Evolutionary conservation across 2,797 vertebrate genomes (phyloP), one percentile per base, ranked within the genome.

Genomic region (Lophius americanus): DNA sequence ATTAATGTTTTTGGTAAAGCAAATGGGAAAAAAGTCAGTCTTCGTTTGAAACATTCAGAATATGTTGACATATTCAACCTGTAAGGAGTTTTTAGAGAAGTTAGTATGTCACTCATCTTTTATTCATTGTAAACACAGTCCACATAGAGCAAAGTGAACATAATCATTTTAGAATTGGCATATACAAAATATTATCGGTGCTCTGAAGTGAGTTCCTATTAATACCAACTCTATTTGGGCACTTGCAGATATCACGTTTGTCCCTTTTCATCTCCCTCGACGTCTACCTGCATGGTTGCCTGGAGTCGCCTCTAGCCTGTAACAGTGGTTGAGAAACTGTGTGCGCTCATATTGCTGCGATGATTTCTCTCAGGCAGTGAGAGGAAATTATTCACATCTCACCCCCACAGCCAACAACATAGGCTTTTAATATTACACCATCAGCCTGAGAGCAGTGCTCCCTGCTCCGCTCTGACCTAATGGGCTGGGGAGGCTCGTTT

Each of bases 381-480:
- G 81, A 57, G 65, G 64, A 84, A 74, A 83, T 73, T 81, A 85
- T 88, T 87, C 74, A 83, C 81, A 84, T 84, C 80, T 90, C 82
- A 68, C 64, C 53, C 63, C 68, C 80, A 64, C 83, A 51, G 63
- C 52, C 59, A 64, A 73, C 66, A 64, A 36, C 74, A 55, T 60
- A 6, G 68, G 81, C 88, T 91, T 92, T 90, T 89, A 91, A 41
- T 54, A 62, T 79, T 81, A 85, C 88, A 79, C 75, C 12, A 6
- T 13, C 46, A 55, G 78, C 57, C 82, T 81, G 55, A 83, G 85
- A 85, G 80, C 73, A 7, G 41, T 4, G 36, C 67, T 79, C 75
- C 63, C 64, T 65, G 68, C 64, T 82, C 69, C 3, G 60, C 69
- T 81, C 79, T 80, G 75, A 85, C 83, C 81, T 85, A 83, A 88